These are phyloP conservation scores for Leucopsar rothschildi DNA, from an alignment of 2,113 vertebrate genomes.

Conservation along the genomic window DNA sequence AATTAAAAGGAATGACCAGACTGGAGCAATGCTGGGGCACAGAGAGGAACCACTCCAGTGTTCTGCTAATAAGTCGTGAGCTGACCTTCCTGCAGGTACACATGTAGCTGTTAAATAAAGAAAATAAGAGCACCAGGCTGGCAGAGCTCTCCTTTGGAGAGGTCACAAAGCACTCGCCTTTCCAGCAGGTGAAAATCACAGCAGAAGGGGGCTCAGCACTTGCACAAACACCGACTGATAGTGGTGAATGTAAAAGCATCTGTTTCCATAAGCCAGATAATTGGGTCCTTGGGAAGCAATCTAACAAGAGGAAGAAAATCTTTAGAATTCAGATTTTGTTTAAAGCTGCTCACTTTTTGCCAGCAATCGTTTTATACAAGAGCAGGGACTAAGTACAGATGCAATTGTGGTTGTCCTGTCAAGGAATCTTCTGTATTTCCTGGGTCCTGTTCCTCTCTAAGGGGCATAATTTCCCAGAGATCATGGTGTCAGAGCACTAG, in stretches of 20 bases:
- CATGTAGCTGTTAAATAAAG: neutral
- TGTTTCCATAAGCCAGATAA: neutral
- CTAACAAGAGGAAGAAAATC: neutral
- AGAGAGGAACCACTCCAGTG: neutral
- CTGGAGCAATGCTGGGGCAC: neutral
- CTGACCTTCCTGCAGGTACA: neutral
- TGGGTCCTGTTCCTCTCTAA: neutral
- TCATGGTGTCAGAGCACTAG: neutral
- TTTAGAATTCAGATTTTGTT: slow-evolving; percentile 14
- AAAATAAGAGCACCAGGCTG: neutral
- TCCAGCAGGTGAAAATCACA: neutral
- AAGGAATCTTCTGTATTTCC: neutral
- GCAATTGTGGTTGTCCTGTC: neutral
- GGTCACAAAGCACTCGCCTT: neutral
- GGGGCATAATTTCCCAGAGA: neutral
- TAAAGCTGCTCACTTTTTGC: neutral
- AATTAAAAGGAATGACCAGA: neutral
- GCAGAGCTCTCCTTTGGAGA: neutral
- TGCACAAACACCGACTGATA: neutral
- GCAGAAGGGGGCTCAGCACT: neutral
- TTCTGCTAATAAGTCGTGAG: neutral
- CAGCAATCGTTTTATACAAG: neutral
- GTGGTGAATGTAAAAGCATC: neutral
- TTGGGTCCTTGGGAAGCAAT: slow-evolving; percentile 42
- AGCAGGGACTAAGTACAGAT: neutral